A percentile compares a stretch with the other conserved stretches of the same genome.
Conservation (phyloP, 2,797 vertebrate species). For the Pseudomugil gertrudae region DNA sequence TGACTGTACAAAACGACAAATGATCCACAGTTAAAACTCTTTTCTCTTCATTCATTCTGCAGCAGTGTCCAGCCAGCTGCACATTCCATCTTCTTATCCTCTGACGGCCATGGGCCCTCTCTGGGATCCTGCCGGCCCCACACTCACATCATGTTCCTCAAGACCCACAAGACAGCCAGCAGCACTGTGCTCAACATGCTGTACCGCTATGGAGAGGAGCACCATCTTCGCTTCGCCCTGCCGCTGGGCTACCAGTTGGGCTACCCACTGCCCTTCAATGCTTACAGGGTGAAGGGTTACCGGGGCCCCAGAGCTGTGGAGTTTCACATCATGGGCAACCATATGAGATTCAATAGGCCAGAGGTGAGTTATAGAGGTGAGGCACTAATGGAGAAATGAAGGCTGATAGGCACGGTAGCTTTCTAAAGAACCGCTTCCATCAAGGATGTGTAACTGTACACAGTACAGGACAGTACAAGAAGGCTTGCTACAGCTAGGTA, state of each 20-base stretch:
- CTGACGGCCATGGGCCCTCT: constrained; percentile 72
- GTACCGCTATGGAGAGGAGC: constrained; percentile 89
- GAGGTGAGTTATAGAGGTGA: constrained; percentile 80
- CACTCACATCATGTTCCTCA: constrained; percentile 89
- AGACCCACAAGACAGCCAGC: constrained; percentile 95
- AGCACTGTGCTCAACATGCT: constrained; percentile 92
- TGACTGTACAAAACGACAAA: background rate
- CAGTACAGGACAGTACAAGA: too few species aligned
- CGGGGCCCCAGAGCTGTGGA: constrained; percentile 66
- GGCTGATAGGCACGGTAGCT: too few species aligned
- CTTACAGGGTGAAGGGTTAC: constrained; percentile 89
- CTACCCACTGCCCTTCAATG: constrained; percentile 88
- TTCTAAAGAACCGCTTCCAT: too few species aligned
- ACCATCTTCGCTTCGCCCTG: constrained; percentile 85
- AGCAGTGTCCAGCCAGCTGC: constrained; percentile 73
- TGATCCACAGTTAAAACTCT: background rate
- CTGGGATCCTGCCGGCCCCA: constrained; percentile 83
- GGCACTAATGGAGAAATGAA: too few species aligned
- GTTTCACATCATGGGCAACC: constrained; percentile 92
- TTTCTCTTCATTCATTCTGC: constrained; percentile 13
- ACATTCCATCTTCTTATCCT: constrained; percentile 73
- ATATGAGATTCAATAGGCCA: constrained; percentile 89
- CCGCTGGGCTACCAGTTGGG: constrained; percentile 90
- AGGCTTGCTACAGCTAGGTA: too few species aligned
- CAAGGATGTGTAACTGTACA: too few species aligned